Evolutionary conservation across 92 coral and sea anemone species (phyloP).

Genomic region (Hydrozoanthus gracilis): DNA sequence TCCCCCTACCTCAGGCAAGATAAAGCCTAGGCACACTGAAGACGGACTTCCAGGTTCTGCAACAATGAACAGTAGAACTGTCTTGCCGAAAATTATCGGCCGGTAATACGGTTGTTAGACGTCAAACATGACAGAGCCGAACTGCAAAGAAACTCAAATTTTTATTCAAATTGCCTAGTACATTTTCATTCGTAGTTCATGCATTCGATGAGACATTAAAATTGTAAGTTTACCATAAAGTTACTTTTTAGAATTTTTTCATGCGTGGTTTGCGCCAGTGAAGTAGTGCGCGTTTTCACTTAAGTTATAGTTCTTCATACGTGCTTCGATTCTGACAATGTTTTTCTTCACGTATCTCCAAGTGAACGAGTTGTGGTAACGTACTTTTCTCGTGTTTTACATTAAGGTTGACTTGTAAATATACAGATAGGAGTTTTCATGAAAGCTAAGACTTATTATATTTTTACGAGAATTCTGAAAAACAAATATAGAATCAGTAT

Average conservation of each 20-base stretch:
- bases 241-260: background rate
- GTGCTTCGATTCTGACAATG: background rate
- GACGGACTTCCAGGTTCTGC: constrained; percentile 71
- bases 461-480: constrained; percentile 21
- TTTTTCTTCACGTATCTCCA: background rate
- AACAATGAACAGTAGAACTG: constrained; percentile 86
- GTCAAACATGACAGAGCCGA: background rate
- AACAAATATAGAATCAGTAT: background rate
- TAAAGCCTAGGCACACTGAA: constrained; percentile 80
- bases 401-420: constrained; percentile 37
- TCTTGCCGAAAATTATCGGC: constrained; percentile 98
- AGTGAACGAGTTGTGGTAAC: constrained; percentile 17
- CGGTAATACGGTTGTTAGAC: constrained; percentile 57
- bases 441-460: background rate
- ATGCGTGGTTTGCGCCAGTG: background rate
- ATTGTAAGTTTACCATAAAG: background rate
- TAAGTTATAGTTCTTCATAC: background rate
- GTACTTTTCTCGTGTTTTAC: constrained; percentile 11
- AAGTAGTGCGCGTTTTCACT: background rate
- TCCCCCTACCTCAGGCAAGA: constrained; percentile 93
- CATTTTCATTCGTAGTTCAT: constrained; percentile 42
- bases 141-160: background rate
- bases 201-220: background rate
- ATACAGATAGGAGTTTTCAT: constrained; percentile 21
- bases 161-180: background rate